Evolutionary conservation across 2,113 vertebrate species (phyloP), one percentile per base, ranked within the genome.

Genomic region (Macroglossus sobrinus): DNA sequence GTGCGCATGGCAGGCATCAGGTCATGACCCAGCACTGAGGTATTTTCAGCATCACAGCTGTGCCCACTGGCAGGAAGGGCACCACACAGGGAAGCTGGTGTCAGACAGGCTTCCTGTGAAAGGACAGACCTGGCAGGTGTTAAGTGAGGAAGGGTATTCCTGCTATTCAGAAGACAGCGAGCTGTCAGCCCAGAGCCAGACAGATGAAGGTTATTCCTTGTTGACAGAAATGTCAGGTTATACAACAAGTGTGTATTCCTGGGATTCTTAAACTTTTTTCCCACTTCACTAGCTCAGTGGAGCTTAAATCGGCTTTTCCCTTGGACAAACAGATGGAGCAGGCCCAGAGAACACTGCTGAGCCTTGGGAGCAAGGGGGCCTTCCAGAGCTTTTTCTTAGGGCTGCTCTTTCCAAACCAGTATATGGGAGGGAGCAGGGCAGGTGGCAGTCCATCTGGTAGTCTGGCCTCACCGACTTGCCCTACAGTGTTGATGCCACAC

Each of bases 1-100:
- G 47, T 6, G 19, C 33, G 64, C 26, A 18, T 1, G 8, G 80
- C 7, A 0, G 28, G 43, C 0, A 0, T 4, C 3, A 59, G 57
- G 61, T 12, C 55, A 1, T 7, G 45, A 14, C 57, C 85, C 5
- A 3, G 45, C 15, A 18, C 43, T 15, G 59, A 66, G 74, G 0
- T 7, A 14, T 5, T 26, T 24, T n/a, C 22, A 14, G 35, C 2
- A 1, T 19, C 71, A 21, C 13, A 47, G 59, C n/a, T n/a, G 8
- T 26, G 4, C 59, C 26, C 3, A 0, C 9, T 4, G 4, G 1
- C 0, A 0, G 43, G 66, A 50, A 43, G 59, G 22, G 5, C 26
- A 15, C 28, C 15, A 6, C 1, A 0, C 5, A 22, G 19, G 16
- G 7, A 7, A 26, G 18, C 8, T 12, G 9, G 1, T 9, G 21